These are phyloP conservation scores for Anhinga anhinga DNA, from an alignment of 2,113 vertebrate genomes.

Conservation along the genomic window DNA sequence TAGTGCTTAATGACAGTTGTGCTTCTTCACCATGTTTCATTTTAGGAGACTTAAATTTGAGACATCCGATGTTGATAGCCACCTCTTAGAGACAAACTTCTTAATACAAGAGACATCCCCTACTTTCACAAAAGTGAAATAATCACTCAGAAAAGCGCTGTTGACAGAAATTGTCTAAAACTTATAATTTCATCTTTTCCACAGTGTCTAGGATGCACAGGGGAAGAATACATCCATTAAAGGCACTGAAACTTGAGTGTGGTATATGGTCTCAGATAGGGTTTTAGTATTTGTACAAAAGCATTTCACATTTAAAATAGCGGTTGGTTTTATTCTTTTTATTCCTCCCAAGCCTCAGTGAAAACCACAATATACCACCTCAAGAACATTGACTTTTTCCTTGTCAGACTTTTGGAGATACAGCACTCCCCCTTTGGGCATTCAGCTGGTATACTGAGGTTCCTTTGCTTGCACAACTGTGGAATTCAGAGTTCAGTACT, in stretches of 20 bases:
- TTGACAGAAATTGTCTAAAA: neutral
- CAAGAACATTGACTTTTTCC: neutral
- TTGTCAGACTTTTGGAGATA: neutral
- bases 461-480: neutral
- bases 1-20: neutral
- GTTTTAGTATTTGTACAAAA: neutral
- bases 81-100: neutral
- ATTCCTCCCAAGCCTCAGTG: neutral
- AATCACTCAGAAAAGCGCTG: neutral
- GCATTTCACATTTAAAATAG: neutral
- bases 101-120: neutral
- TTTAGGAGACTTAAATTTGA: neutral
- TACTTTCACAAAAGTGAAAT: neutral
- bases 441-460: neutral
- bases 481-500: neutral
- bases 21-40: neutral
- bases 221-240: neutral
- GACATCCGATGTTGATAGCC: neutral
- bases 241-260: neutral
- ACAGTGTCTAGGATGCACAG: neutral
- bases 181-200: neutral
- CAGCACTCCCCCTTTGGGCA: neutral
- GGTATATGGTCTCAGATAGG: neutral
- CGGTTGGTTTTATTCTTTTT: neutral
- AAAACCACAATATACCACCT: neutral